Evolutionary conservation across 2,797 vertebrate genomes (phyloP).

Genomic region (Falco biarmicus): DNA sequence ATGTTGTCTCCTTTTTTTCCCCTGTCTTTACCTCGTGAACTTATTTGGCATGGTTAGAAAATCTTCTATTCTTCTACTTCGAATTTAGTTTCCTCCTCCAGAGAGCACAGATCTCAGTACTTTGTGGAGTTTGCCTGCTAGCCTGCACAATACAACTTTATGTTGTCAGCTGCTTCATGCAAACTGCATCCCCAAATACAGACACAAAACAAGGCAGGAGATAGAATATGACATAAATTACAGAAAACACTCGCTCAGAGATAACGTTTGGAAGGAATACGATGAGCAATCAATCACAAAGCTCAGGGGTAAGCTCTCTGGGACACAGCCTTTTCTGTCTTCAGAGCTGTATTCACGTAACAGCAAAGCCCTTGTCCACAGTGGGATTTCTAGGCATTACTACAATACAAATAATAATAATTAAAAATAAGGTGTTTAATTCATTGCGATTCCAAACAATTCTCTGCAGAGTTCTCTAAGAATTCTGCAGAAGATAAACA

Average conservation of each 20-base stretch:
- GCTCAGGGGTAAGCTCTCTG: conserved; percentile 28
- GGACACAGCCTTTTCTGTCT: neutral
- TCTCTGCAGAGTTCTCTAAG: conserved; percentile 36
- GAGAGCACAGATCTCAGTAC: neutral
- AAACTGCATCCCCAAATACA: conserved; percentile 13
- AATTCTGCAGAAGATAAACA: conserved; percentile 31
- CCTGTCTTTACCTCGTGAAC: neutral
- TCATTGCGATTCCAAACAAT: conserved; percentile 26
- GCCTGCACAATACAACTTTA: neutral
- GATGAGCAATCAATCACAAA: conserved; percentile 28
- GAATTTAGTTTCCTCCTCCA: neutral
- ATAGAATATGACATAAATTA: conserved; percentile 54
- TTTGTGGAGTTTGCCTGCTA: neutral
- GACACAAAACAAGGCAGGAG: conserved; percentile 1
- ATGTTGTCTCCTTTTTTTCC: neutral
- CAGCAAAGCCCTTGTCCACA: conserved; percentile 10
- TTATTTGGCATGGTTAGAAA: neutral
- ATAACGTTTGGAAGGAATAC: conserved; percentile 10
- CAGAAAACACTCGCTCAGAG: neutral
- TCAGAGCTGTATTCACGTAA: neutral
- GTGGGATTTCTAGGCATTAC: conserved; percentile 25
- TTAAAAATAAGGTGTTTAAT: conserved; percentile 54
- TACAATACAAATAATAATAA: conserved; percentile 55
- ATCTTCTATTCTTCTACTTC: neutral
- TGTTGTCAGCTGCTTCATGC: neutral